These are phyloP conservation scores for Linurgus olivaceus DNA, from an alignment of 2,797 vertebrate genomes.

Conservation along the genomic window DNA sequence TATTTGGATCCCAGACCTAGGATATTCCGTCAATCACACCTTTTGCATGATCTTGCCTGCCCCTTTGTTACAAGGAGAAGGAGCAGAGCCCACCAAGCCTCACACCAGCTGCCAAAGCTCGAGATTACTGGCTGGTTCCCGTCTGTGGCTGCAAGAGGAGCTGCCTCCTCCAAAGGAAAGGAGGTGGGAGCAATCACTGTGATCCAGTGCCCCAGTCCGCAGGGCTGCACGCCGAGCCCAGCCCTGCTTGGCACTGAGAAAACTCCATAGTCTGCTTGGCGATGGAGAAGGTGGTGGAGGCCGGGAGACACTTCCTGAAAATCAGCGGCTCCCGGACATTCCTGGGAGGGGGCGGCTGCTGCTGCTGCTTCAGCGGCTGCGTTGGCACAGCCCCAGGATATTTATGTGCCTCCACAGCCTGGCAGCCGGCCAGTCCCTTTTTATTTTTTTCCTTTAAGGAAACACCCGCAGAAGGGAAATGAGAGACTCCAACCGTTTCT, in stretches of 20 bases:
- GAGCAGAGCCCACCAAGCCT: not conserved
- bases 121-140: not conserved
- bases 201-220: fast-evolving
- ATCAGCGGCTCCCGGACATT: not conserved
- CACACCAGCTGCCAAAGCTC: fast-evolving
- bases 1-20: not conserved
- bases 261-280: not conserved
- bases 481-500: not conserved
- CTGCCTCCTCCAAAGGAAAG: not conserved
- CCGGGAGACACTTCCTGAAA: not conserved
- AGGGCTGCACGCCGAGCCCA: not conserved
- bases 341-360: not conserved
- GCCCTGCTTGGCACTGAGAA: fast-evolving
- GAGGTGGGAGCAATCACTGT: not conserved
- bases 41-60: not conserved
- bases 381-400: not conserved
- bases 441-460: not conserved
- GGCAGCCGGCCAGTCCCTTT: not conserved
- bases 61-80: not conserved
- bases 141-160: fast-evolving
- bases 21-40: not conserved
- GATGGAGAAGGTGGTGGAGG: not conserved
- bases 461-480: not conserved
- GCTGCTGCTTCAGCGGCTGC: not conserved
- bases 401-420: not conserved